Conservation (phyloP, 1,140 invertebrate species). For the Drosophila bifasciata region DNA sequence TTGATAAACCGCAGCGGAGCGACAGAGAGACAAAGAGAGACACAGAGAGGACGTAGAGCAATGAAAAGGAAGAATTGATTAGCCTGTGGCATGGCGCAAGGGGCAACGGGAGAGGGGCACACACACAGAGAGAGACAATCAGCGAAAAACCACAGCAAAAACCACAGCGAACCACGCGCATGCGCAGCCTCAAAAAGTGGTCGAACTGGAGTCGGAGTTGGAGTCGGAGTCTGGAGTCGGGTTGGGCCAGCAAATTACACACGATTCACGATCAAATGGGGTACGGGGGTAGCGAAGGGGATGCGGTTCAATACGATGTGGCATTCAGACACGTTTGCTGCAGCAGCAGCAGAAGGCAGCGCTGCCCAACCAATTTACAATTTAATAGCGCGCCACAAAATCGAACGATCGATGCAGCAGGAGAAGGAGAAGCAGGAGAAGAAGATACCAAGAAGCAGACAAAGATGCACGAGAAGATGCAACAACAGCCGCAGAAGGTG, state of each 20-base stretch:
- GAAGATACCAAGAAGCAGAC: not conserved
- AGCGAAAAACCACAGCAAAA: slow-evolving; percentile 53
- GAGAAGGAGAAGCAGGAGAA: slow-evolving; percentile 14
- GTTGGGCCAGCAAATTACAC: slow-evolving; percentile 70
- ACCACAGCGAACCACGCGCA: slow-evolving; percentile 38
- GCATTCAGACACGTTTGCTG: slow-evolving; percentile 80
- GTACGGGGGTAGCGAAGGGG: no score
- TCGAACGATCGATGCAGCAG: slow-evolving; percentile 63
- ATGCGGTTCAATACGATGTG: slow-evolving; percentile 44
- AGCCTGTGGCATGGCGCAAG: slow-evolving; percentile 22
- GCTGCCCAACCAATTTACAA: slow-evolving; percentile 77
- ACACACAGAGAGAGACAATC: slow-evolving; percentile 28
- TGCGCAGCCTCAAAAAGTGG: slow-evolving; percentile 38
- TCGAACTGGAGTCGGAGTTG: slow-evolving; percentile 7
- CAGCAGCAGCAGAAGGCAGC: slow-evolving; percentile 57
- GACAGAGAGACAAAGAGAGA: slow-evolving; percentile 17
- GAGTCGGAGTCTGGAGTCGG: slow-evolving; percentile 18
- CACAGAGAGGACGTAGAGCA: slow-evolving; percentile 36
- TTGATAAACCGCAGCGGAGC: slow-evolving; percentile 73
- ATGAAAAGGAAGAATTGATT: slow-evolving; percentile 68
- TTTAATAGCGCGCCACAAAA: slow-evolving; percentile 80
- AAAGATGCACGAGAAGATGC: slow-evolving; percentile 8
- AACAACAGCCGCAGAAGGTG: slow-evolving; percentile 3
- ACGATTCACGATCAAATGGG: slow-evolving; percentile 62
- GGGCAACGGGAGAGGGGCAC: not conserved